Percentiles rank a stretch among this genome's conserved stretches.
Conservation (phyloP, 2,113 vertebrate genomes). For the Origma solitaria region DNA sequence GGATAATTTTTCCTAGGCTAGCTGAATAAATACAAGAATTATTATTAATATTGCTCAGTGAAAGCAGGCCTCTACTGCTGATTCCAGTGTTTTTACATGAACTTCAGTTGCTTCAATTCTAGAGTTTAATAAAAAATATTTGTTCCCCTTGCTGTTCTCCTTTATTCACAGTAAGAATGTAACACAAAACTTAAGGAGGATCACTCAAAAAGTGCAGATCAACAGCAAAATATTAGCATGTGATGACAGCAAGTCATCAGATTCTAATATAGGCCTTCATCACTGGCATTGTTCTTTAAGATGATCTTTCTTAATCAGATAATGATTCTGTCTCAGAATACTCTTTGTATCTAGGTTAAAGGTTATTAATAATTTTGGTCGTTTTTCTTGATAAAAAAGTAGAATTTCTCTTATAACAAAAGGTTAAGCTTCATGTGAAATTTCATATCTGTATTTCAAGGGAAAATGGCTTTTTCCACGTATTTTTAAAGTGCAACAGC, state of each 20-base stretch:
- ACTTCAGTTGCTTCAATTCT: background rate
- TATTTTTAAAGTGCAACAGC: background rate
- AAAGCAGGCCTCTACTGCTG: background rate
- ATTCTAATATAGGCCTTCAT: background rate
- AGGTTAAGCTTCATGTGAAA: background rate
- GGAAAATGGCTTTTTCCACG: background rate
- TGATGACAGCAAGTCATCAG: background rate
- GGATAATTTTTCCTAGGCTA: background rate
- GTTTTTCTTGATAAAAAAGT: background rate
- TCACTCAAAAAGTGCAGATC: background rate
- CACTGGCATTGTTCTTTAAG: background rate
- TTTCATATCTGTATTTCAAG: background rate
- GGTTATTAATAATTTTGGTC: background rate
- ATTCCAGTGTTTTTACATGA: background rate
- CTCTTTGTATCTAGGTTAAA: background rate
- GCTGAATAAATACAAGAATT: background rate
- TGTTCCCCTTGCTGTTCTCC: background rate
- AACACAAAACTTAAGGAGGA: background rate
- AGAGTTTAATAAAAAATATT: background rate
- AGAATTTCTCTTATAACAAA: background rate
- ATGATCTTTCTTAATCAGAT: background rate
- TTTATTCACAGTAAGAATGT: background rate
- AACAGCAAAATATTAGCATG: background rate
- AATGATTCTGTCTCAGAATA: background rate
- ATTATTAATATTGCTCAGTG: background rate